Conservation (phyloP, 1,140 invertebrate species). For the Latrodectus geometricus region DNA sequence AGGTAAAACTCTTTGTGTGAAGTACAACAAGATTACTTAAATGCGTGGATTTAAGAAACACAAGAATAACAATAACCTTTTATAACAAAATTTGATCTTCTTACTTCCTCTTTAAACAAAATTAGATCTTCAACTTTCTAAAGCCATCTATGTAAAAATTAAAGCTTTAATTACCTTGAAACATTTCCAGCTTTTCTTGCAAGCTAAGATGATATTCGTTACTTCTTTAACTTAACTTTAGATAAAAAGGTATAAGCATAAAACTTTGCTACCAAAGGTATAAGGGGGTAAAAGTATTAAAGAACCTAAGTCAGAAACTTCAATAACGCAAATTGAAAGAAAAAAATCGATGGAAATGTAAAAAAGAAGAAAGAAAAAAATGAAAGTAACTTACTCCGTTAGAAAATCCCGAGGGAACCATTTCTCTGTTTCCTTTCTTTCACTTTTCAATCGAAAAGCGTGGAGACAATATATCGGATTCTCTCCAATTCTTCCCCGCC, state of each 20-base stretch:
- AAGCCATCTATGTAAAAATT: no score
- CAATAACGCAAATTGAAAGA: conserved; percentile 56
- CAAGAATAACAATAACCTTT: no score
- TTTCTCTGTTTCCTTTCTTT: conserved; percentile 21
- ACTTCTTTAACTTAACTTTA: conserved; percentile 6
- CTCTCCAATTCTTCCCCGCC: neutral
- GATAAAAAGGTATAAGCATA: neutral
- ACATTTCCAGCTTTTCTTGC: neutral
- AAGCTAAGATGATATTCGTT: neutral
- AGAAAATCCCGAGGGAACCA: conserved; percentile 24
- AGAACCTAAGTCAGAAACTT: conserved; percentile 15
- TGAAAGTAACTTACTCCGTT: conserved; percentile 20
- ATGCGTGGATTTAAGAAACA: no score
- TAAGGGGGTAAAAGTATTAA: neutral
- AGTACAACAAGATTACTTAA: no score
- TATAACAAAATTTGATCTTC: no score
- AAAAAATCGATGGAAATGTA: conserved; percentile 37
- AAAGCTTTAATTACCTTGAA: no score
- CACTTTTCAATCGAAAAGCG: conserved; percentile 5
- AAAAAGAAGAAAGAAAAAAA: neutral
- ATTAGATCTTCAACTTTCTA: no score
- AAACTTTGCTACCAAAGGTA: neutral
- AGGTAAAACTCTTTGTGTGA: no score
- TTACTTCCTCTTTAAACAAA: no score
- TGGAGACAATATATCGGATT: conserved; percentile 8